phyloP scores from a whole-genome alignment of 1,140 invertebrate species.

The Papilio dardanus region DNA sequence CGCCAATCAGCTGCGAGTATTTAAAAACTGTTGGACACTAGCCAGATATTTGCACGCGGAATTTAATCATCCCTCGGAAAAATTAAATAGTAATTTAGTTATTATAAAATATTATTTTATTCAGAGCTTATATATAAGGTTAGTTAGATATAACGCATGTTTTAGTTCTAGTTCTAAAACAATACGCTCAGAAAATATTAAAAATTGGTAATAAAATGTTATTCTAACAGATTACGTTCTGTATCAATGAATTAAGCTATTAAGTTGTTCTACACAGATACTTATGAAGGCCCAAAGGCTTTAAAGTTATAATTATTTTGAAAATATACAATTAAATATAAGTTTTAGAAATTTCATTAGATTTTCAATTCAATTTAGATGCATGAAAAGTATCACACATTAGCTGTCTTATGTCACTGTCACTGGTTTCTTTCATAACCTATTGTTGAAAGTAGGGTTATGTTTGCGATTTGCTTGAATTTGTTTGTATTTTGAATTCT shows the following conservation, averaged over 20 bases:
- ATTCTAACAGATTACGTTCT: too few relatives aligned
- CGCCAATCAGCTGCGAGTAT: conserved; percentile 67
- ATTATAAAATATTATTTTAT: not conserved
- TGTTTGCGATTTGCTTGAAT: not conserved
- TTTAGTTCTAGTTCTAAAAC: not conserved
- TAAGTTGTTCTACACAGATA: too few relatives aligned
- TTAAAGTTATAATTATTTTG: too few relatives aligned
- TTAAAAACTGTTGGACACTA: conserved; percentile 63
- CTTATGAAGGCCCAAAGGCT: too few relatives aligned
- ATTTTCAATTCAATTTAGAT: too few relatives aligned
- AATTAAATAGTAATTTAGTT: not conserved
- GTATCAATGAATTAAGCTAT: too few relatives aligned
- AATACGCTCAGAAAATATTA: not conserved
- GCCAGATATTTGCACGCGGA: conserved; percentile 52
- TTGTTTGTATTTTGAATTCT: not conserved
- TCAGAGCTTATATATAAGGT: too few relatives aligned
- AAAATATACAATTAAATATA: too few relatives aligned
- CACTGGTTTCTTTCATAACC: not conserved
- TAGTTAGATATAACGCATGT: not conserved
- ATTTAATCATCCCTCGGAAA: not conserved
- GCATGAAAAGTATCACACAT: too few relatives aligned
- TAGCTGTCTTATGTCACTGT: not conserved
- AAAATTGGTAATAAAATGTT: too few relatives aligned
- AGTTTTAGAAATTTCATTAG: too few relatives aligned
- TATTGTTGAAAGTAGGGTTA: not conserved